Evolutionary conservation across 2,888 invertebrate genomes (phyloP), one percentile per base, ranked within the genome.

Genomic region (Dioctria linearis): DNA sequence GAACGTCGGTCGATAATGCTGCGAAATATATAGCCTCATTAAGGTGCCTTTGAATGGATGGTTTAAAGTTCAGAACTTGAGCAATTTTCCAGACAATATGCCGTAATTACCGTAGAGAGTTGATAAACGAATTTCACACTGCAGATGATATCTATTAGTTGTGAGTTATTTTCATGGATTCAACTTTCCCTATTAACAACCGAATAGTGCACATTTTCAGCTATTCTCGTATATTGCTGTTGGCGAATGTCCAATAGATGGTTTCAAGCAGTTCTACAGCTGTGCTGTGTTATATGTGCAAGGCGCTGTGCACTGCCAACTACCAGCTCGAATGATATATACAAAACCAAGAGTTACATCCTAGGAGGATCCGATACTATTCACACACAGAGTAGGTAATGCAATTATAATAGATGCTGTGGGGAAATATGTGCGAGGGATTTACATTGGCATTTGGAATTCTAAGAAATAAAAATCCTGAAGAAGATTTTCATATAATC

Each of bases 81-180:
- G 42, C 65, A 65, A 65, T 65, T 13, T 42, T 25, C 25, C 25
- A 25, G 25, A 25, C 25, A 25, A 25, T 25, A 25, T 25, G 25
- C 25, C 25, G 46, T 8, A 46, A 8, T 8, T 46, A 46, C 46
- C 46, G 8, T 46, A 46, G 5, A 25, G 25, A 46, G 5, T 8
- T 46, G 46, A 46, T 46, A 46, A n/a, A 42, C 40, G 67, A 46
- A 49, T 25, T 46, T 25, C 13, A 42, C 46, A 46, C 67, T 67
- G 67, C 67, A 67, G 67, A 67, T 67, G 67, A 67, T 67, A 67
- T 67, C 67, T 67, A 67, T 67, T 67, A 42, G 43, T 67, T 67
- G 67, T 67, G 67, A 67, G 67, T 67, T 67, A 67, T 67, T 25
- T 42, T 25, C 67, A 25, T 67, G 67, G 43, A 42, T 25, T n/a